Percentiles rank a stretch among this genome's conserved stretches.
Evolutionary conservation across 2,113 vertebrate genomes (phyloP).

Genomic region (Limanda limanda): DNA sequence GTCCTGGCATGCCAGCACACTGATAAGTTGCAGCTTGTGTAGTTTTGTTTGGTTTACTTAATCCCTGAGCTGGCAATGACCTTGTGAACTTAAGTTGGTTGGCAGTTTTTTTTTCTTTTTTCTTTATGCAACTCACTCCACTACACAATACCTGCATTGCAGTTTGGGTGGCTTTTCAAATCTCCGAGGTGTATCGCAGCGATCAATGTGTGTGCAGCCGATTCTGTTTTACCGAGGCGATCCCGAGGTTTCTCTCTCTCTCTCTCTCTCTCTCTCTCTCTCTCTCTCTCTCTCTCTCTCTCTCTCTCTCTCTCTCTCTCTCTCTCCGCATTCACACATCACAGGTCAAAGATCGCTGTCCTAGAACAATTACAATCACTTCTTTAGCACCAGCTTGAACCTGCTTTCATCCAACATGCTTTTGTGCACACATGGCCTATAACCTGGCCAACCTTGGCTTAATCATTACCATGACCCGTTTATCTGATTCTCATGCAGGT

Average conservation of each 20-base stretch:
- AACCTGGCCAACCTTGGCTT: slow-evolving; percentile 85
- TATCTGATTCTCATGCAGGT: slow-evolving; percentile 94
- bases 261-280: slow-evolving; percentile 46
- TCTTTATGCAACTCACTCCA: slow-evolving; percentile 43
- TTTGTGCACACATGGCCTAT: slow-evolving; percentile 82
- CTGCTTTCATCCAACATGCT: slow-evolving; percentile 79
- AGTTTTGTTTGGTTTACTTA: slow-evolving; percentile 84
- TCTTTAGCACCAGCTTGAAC: slow-evolving; percentile 77
- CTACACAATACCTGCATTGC: slow-evolving; percentile 64
- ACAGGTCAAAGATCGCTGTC: slow-evolving; percentile 80
- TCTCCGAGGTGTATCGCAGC: slow-evolving; percentile 26
- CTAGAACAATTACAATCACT: slow-evolving; percentile 83
- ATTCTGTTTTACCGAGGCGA: slow-evolving; percentile 8
- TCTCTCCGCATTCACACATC: slow-evolving; percentile 72
- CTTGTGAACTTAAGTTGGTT: slow-evolving; percentile 78
- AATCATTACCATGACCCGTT: slow-evolving; percentile 98
- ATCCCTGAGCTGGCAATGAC: slow-evolving; percentile 83
- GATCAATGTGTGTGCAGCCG: neutral
- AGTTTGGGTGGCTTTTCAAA: slow-evolving; percentile 68
- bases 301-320: slow-evolving; percentile 39
- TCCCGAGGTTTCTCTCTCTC: slow-evolving; percentile 10
- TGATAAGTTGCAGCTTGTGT: slow-evolving; percentile 86
- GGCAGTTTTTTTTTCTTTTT: slow-evolving; percentile 53
- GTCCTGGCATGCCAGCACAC: slow-evolving; percentile 77
- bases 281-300: slow-evolving; percentile 16